Evolutionary conservation across 2,113 vertebrate species (phyloP).

Genomic region (Neopipo cinnamomea): DNA sequence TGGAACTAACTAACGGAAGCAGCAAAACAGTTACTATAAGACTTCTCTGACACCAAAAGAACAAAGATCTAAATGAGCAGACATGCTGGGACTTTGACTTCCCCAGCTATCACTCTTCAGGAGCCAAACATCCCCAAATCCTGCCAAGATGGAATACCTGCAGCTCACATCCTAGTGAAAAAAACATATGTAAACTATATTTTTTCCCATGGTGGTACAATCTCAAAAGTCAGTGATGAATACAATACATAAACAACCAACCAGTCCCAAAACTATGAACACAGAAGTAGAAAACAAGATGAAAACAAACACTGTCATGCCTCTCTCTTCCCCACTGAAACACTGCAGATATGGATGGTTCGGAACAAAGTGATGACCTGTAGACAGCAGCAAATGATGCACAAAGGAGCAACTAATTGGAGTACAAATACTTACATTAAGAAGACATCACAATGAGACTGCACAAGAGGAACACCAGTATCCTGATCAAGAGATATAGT

Average conservation of each 20-base stretch:
- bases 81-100: neutral
- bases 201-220: neutral
- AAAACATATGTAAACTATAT: neutral
- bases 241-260: conserved; percentile 2
- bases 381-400: neutral
- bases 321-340: neutral
- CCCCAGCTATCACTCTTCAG: neutral
- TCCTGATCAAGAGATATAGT: conserved; percentile 60
- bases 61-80: neutral
- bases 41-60: neutral
- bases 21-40: neutral
- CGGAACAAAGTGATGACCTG: conserved; percentile 30
- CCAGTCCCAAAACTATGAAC: conserved; percentile 9
- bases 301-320: neutral
- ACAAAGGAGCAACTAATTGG: conserved; percentile 31
- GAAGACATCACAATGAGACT: conserved; percentile 58
- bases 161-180: neutral
- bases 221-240: neutral
- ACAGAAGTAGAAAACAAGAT: conserved; percentile 51
- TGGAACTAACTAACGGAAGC: neutral
- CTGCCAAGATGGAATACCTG: neutral
- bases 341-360: neutral
- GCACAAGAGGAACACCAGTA: conserved; percentile 48
- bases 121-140: neutral
- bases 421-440: conserved; percentile 55